Conservation (phyloP, 2,113 vertebrate genomes). For the Syngnathus typhle region DNA sequence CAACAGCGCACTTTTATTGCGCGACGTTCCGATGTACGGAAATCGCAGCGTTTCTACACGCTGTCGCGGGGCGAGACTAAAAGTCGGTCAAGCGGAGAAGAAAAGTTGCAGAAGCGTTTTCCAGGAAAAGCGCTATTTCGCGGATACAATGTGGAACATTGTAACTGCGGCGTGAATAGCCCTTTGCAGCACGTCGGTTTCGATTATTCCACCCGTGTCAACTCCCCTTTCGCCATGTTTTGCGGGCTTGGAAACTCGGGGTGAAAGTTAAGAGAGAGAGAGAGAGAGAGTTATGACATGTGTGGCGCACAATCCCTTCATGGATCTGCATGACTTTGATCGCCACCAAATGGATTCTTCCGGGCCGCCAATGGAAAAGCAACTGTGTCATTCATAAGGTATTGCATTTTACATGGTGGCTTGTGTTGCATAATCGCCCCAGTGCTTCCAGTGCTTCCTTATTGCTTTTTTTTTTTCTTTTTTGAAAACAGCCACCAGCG, state of each 20-base stretch:
- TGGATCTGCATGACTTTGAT: conserved; percentile 67
- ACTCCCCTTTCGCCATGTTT: conserved; percentile 48
- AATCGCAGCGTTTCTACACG: conserved; percentile 31
- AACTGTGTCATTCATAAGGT: conserved; percentile 47
- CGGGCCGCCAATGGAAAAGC: conserved; percentile 41
- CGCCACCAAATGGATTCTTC: conserved; percentile 56
- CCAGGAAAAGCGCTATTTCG: conserved; percentile 43
- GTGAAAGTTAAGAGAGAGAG: conserved; percentile 36
- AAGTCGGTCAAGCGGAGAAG: conserved; percentile 26
- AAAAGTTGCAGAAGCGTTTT: conserved; percentile 67
- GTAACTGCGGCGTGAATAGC: conserved; percentile 15
- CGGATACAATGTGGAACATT: conserved; percentile 38
- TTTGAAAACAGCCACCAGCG: conserved; percentile 35
- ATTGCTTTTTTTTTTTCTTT: conserved; percentile 27
- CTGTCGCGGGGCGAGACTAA: conserved; percentile 22
- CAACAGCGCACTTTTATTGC: not conserved
- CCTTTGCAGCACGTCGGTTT: conserved; percentile 5
- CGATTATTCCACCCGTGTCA: conserved; percentile 29
- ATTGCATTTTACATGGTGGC: conserved; percentile 13
- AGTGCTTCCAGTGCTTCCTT: conserved; percentile 39
- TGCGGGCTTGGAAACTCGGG: conserved; percentile 47
- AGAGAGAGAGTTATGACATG: conserved; percentile 65
- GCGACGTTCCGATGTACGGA: conserved; percentile 23
- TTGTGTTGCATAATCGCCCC: conserved; percentile 15
- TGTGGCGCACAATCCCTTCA: conserved; percentile 55